Evolutionary conservation across 2,113 vertebrate species (phyloP), one percentile per base, ranked within the genome.

Genomic region (chimpanzee (Pan troglodytes)): DNA sequence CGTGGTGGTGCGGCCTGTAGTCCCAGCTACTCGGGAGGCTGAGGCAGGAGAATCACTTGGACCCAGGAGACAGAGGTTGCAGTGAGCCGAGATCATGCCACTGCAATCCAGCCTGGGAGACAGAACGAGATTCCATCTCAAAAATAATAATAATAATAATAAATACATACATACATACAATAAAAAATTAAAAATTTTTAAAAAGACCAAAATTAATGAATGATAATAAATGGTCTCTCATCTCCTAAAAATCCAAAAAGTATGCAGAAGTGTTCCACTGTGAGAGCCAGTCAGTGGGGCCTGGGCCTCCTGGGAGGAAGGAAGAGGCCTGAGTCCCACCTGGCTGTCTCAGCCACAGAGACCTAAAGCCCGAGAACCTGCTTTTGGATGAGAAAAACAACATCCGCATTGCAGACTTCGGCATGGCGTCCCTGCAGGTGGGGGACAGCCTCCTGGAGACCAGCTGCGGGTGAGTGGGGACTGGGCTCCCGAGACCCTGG

Each of bases 381-480:
- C 99, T 99, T 84, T 97, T 99, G 98, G 99, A 99, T 81, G 99
- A 99, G 98, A 99, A 99, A 95, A 99, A 99, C 98, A 99, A 99
- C 98, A 99, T 99, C 97, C 99, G 99, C 38, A 99, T 99, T 1
- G 99, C 99, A 45, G 99, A 99, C 98, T 99, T 99, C 76, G 99
- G 99, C 92, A 99, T 99, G 99, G 99, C 99, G 32, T 99, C 99
- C 92, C 99, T 99, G 97, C 99, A 99, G 99, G 99, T 99, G 98
- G 99, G 99, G 97, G 99, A 99, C 98, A 99, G 99, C 98, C 99
- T 99, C 96, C 98, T 99, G 96, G 99, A 99, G 98, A 99, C 99
- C 95, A 99, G 99, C 98, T 99, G 99, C 96, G 99, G 99, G 99
- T 99, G 98, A 99, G 99, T 98, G 68, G 30, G 14, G 11, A 9